Conservation (phyloP, 2,888 invertebrate genomes). For the Trypoxylon attenuatum region DNA sequence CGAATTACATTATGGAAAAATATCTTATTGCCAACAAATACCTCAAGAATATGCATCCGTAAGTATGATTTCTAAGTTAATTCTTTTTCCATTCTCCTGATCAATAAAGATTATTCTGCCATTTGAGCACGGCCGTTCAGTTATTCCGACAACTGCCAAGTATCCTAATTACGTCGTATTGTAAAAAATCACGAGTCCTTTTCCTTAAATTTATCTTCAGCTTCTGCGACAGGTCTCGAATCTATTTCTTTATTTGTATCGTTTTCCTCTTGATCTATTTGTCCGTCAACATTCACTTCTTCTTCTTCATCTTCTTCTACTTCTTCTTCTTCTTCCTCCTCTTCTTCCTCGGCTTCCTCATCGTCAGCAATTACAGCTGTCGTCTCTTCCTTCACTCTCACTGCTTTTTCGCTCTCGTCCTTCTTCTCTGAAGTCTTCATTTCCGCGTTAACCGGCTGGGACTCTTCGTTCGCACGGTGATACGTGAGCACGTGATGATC, state of each 20-base stretch:
- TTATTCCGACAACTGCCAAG: too few species aligned
- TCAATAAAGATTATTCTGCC: too few species aligned
- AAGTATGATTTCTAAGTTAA: too few species aligned
- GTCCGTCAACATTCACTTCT: slow-evolving; percentile 38
- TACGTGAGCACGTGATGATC: slow-evolving; percentile 83
- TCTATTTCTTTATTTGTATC: background rate
- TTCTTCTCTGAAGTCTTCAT: slow-evolving; percentile 14
- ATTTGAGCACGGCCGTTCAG: too few species aligned
- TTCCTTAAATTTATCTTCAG: slow-evolving; percentile 13
- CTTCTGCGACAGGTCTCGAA: slow-evolving; percentile 25
- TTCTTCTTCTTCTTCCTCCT: slow-evolving; percentile 22
- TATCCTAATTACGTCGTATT: too few species aligned
- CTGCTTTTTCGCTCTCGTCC: slow-evolving; percentile 20
- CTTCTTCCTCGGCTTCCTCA: slow-evolving; percentile 48
- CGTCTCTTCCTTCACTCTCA: slow-evolving; percentile 63
- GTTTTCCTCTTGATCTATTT: slow-evolving; percentile 31
- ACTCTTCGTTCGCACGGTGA: slow-evolving; percentile 44
- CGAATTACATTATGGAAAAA: too few species aligned
- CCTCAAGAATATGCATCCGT: too few species aligned
- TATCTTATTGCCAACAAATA: too few species aligned
- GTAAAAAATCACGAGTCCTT: slow-evolving; percentile 41
- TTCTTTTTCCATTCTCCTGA: too few species aligned
- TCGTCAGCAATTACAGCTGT: slow-evolving; percentile 36
- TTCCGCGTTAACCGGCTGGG: slow-evolving; percentile 15
- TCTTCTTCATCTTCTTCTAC: slow-evolving; percentile 19